Conservation (phyloP, 2,888 invertebrate species). For the Aphodius sticticus region DNA sequence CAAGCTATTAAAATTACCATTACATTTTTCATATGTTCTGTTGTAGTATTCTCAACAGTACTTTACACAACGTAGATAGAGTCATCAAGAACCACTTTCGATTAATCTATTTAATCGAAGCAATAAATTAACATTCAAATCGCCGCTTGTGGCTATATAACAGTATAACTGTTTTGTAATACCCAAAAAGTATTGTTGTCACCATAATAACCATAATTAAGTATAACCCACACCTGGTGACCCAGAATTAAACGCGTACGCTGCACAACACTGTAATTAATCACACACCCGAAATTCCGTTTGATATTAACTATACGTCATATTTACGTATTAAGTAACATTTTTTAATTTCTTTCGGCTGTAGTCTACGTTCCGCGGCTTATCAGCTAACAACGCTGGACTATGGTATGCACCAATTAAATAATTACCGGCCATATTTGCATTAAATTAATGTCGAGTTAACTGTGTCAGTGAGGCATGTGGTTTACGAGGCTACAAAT, state of each 20-base stretch:
- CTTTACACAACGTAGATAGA: background rate
- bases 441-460: background rate
- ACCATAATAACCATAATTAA: constrained; percentile 11
- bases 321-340: background rate
- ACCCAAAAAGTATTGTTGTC: background rate
- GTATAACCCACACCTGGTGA: constrained; percentile 24
- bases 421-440: background rate
- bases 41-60: no score
- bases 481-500: background rate
- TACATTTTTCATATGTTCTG: no score
- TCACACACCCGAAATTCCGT: background rate
- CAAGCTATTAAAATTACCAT: no score
- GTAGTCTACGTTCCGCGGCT: background rate
- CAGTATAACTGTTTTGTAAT: background rate
- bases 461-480: background rate
- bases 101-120: background rate
- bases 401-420: background rate
- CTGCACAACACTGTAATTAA: background rate
- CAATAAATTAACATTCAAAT: background rate
- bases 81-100: background rate
- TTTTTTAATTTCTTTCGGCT: background rate
- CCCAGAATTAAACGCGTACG: constrained; percentile 11
- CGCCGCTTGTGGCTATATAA: background rate
- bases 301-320: background rate
- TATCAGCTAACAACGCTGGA: background rate